phyloP scores from a whole-genome alignment of 1,140 invertebrate genomes.

The Rhopalosiphum maidis region DNA sequence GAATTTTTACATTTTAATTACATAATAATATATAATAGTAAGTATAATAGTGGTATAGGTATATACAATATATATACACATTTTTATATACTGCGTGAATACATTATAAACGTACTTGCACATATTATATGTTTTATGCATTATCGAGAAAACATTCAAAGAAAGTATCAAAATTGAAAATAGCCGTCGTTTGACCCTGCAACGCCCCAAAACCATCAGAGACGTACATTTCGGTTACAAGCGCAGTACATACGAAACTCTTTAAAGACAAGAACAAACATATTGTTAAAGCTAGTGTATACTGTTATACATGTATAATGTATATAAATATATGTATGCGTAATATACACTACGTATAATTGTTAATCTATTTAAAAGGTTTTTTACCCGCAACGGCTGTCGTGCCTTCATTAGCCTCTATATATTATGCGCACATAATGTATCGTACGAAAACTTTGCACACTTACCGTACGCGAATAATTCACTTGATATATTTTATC shows the following conservation, averaged over 20 bases:
- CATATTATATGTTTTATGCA: not conserved
- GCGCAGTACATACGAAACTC: not conserved
- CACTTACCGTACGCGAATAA: not conserved
- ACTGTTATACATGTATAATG: not conserved
- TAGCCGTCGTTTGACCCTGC: not conserved
- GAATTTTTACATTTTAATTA: too few species aligned
- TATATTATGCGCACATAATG: not conserved
- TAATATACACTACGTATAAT: not conserved
- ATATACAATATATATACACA: too few species aligned
- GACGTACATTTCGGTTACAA: not conserved
- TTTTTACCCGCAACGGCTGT: not conserved
- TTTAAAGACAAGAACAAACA: not conserved
- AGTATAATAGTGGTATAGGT: too few species aligned
- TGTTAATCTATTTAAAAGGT: slow-evolving; percentile 13
- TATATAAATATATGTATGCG: not conserved
- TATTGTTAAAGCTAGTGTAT: not conserved
- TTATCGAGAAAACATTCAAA: not conserved
- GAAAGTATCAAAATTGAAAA: not conserved
- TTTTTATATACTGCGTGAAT: not conserved
- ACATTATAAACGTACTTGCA: not conserved
- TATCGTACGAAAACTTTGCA: not conserved
- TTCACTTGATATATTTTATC: not conserved
- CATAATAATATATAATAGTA: too few species aligned
- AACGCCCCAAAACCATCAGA: not conserved
- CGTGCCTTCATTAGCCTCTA: not conserved